Evolutionary conservation across 1,140 invertebrate species (phyloP).

Genomic region (Leptinotarsa texana): DNA sequence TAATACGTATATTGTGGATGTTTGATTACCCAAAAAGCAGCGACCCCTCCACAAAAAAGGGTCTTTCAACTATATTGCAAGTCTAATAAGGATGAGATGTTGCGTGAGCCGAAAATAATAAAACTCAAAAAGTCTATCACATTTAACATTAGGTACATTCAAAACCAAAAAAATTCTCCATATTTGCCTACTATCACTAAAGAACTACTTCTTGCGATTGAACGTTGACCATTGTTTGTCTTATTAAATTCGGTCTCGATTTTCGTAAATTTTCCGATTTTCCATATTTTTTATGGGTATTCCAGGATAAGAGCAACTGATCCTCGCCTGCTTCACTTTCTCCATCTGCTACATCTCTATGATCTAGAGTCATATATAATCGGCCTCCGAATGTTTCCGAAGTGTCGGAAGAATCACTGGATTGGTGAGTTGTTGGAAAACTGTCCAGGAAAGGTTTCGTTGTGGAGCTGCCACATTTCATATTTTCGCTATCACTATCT

Average conservation of each 20-base stretch:
- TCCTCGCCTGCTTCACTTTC: constrained; percentile 55
- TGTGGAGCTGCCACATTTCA: constrained; percentile 35
- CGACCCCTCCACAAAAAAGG: too few species aligned
- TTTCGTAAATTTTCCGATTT: constrained; percentile 34
- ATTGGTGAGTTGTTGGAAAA: constrained; percentile 41
- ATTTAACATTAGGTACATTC: background rate
- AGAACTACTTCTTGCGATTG: constrained; percentile 45
- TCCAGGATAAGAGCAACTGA: constrained; percentile 60
- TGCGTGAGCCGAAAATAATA: too few species aligned
- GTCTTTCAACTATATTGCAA: too few species aligned
- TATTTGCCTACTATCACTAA: constrained; percentile 28
- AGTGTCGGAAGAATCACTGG: constrained; percentile 56
- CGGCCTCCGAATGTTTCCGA: constrained; percentile 55
- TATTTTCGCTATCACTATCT: constrained; percentile 45
- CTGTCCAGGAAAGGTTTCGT: constrained; percentile 42
- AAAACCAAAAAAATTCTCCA: background rate
- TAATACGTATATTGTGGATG: too few species aligned
- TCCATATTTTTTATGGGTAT: constrained; percentile 48
- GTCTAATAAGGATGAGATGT: too few species aligned
- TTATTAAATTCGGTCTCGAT: constrained; percentile 28
- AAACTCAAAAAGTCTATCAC: background rate
- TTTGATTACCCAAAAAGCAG: too few species aligned
- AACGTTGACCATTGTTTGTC: constrained; percentile 35
- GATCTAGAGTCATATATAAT: constrained; percentile 48
- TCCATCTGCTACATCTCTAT: constrained; percentile 29